Evolutionary conservation across 2,113 vertebrate species (phyloP), one percentile per base, ranked within the genome.

Genomic region (Chaetodon auriga): DNA sequence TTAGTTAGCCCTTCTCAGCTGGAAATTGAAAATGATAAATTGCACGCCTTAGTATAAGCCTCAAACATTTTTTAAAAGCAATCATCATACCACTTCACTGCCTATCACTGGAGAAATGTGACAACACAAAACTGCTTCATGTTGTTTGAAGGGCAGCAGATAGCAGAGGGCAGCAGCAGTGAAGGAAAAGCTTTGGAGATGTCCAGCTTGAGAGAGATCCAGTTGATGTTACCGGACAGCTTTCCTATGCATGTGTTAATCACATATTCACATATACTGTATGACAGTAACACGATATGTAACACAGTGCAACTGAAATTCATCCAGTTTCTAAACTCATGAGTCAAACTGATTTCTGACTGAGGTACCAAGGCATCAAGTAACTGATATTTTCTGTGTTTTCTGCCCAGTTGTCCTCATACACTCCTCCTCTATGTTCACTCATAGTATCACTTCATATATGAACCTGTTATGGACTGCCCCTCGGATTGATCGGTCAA

Each of bases 101-200:
- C 3, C 30, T 30, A 30, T 30, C 30, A 30, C 30, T 30, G 30
- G 30, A 30, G 30, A 2, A 30, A 30, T 30, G 30, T 30, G 30
- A 30, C 30, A 45, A 6, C 53, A 21, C 6, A 60, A 30, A n/a
- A 41, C n/a, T 55, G 0, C 23, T 2, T 60, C 1, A 18, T 64
- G 53, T 18, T 48, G 12, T 13, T 51, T 79, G 54, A 55, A 8
- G 0, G 48, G n/a, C 23, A 78, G 43, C 35, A 74, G 64, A 76
- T 86, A 87, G 80, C 35, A 89, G 87, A 91, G 78, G 84, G 86
- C 89, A 91, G 84, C 80, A 92, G 61, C 61, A 53, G 66, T 35
- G 53, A 46, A 73, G 46, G 15, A 16, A 75, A 81, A 74, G 7
- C 25, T 58, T 30, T 85, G 38, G 19, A 57, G 45, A 64, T 48